Conservation (phyloP, 2,113 vertebrate species). For the Telmatochromis sp. region DNA sequence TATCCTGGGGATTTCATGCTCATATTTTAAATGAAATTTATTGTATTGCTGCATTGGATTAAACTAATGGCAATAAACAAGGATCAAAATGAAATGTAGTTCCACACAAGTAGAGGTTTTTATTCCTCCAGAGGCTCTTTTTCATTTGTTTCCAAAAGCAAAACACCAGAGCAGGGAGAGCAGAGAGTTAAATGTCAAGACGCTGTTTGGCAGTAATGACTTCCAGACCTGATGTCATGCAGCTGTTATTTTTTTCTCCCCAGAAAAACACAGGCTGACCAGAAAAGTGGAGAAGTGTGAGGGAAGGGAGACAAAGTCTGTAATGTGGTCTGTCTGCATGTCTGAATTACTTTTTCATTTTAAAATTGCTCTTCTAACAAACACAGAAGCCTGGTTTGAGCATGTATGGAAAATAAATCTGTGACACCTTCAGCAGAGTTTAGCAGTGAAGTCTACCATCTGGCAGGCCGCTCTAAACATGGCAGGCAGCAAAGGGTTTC, state of each 20-base stretch:
- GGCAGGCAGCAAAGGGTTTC: neutral
- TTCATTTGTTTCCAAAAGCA: conserved; percentile 13
- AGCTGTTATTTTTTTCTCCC: conserved; percentile 49
- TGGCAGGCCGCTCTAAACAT: neutral
- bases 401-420: conserved; percentile 12
- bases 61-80: neutral
- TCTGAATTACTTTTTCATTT: conserved; percentile 52
- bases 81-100: neutral
- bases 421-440: neutral
- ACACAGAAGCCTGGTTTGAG: conserved; percentile 21
- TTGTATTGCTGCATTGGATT: neutral
- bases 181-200: conserved; percentile 56
- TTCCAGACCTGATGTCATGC: conserved; percentile 76
- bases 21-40: neutral
- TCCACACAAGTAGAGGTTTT: neutral
- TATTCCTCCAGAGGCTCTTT: neutral
- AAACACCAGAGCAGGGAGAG: neutral
- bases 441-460: neutral
- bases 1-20: neutral
- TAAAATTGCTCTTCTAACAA: conserved; percentile 13
- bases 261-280: conserved; percentile 59
- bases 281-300: conserved; percentile 35
- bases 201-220: conserved; percentile 56
- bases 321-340: conserved; percentile 53
- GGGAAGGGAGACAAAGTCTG: conserved; percentile 32